phyloP scores from a whole-genome alignment of 2,888 invertebrate species.

The Drosophila sordidula region DNA sequence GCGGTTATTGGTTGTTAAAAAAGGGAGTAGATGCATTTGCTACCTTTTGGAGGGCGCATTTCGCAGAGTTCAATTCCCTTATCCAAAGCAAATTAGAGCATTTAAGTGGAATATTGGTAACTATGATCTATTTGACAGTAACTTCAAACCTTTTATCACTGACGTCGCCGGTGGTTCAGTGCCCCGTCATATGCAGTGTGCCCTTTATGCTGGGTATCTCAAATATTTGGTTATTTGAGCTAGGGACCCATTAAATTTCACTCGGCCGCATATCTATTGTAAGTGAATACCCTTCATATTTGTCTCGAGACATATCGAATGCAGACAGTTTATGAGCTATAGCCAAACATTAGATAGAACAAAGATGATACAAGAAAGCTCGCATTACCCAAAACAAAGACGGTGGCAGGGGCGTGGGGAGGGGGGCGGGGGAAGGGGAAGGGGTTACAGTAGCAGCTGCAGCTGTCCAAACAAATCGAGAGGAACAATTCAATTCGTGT shows the following conservation, averaged over 20 bases:
- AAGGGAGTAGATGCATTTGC: constrained; percentile 27
- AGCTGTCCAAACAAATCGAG: constrained; percentile 62
- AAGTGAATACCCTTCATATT: constrained; percentile 43
- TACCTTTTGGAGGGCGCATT: constrained; percentile 15
- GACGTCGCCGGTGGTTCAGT: constrained; percentile 34
- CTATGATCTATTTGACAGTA: constrained; percentile 21
- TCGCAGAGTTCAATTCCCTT: constrained; percentile 3
- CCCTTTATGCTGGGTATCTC: constrained; percentile 37
- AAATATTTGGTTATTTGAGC: constrained; percentile 43
- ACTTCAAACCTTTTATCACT: constrained; percentile 24
- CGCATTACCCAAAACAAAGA: constrained; percentile 33
- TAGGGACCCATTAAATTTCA: constrained; percentile 42
- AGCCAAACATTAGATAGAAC: constrained; percentile 32
- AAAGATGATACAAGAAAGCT: constrained; percentile 46
- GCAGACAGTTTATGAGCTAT: constrained; percentile 48
- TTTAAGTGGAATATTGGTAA: constrained; percentile 40
- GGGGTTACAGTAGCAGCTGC: constrained; percentile 48
- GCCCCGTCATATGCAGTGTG: constrained; percentile 11
- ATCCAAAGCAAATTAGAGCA: constrained; percentile 15
- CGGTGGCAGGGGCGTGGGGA: background rate
- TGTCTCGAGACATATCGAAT: constrained; percentile 42
- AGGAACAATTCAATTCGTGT: constrained; percentile 58
- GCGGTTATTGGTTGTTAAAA: constrained; percentile 4
- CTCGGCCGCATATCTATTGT: constrained; percentile 30
- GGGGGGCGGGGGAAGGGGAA: background rate